A percentile compares a stretch with the other conserved stretches of the same genome.
Conservation (phyloP, 1,140 invertebrate genomes). For the Drosophila repleta region DNA sequence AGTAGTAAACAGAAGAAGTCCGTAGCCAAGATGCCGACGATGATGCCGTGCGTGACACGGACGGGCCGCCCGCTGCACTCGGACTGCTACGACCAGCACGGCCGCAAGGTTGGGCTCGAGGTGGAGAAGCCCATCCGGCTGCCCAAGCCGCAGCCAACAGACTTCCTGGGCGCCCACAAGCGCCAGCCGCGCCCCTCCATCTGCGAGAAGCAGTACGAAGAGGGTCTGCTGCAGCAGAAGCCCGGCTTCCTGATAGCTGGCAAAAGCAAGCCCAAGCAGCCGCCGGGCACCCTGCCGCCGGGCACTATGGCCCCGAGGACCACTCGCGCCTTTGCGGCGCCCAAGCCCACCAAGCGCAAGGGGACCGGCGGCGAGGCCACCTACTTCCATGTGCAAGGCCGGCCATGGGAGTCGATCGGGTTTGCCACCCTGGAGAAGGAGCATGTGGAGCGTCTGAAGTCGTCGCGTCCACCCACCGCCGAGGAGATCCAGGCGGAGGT, state of each 20-base stretch:
- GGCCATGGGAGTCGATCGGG: slow-evolving; percentile 61
- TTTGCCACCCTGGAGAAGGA: slow-evolving; percentile 40
- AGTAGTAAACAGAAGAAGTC: neutral
- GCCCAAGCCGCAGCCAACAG: neutral
- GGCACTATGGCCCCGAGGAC: slow-evolving; percentile 32
- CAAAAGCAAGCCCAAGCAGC: slow-evolving; percentile 14
- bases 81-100: slow-evolving; percentile 55
- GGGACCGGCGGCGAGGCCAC: slow-evolving; percentile 51
- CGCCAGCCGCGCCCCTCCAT: slow-evolving; percentile 6
- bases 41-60: slow-evolving; percentile 52
- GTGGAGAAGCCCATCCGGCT: slow-evolving; percentile 14
- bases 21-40: slow-evolving; percentile 43
- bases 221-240: slow-evolving; percentile 20
- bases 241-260: too few species aligned
- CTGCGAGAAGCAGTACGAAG: slow-evolving; percentile 34
- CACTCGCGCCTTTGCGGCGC: neutral
- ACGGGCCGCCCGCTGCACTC: slow-evolving; percentile 23
- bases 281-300: slow-evolving; percentile 51
- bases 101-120: slow-evolving; percentile 34
- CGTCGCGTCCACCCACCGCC: slow-evolving; percentile 26
- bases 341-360: slow-evolving; percentile 18
- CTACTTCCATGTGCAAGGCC: slow-evolving; percentile 61
- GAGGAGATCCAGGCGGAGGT: slow-evolving; percentile 56
- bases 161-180: neutral
- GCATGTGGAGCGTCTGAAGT: slow-evolving; percentile 56